Base-by-base conservation (phyloP, 2,888 invertebrate genomes). In the Tubiluchus corallicola region DNA sequence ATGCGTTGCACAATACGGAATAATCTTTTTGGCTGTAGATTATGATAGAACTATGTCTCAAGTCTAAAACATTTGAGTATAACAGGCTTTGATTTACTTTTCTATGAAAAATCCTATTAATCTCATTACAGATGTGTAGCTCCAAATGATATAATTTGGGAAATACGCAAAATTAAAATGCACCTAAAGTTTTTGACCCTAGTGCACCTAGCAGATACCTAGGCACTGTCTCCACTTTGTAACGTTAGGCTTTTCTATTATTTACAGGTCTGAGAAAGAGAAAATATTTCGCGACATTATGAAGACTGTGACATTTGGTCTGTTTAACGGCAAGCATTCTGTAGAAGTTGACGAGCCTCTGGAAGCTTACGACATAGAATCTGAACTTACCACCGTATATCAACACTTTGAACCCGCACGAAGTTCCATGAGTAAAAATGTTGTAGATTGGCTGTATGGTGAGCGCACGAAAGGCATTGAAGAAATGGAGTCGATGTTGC, bases 391-490 rank as follows among this genome's bases (percentile, higher is more conserved):
- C 55, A 76, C 79, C 1, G 77, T 85, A 51, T 78, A 81, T 38
- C 82, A 82, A 62, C 74, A 77, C 48, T 87, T 83, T 60, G 78
- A 81, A 57, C 80, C 82, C 0, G 76, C 76, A 53, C 72, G 75
- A 0, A 73, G 79, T 2, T 76, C 77, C 4, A 71, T 83, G 38
- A 74, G 80, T 49, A 80, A 83, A 63, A 78, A 80, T 55, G 70
- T 85, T 17, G 79, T 83, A 73, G 83, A 83, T 2, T 82, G 83
- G 62, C 77, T 87, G 57, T 77, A 78, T 52, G 84, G 85, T 16
- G 76, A 83, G 16, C 71, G 59, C 1, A 80, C 81, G 57, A 74
- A 81, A 48, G 87, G 87, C 0, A 67, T 84, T 17, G 84, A 87
- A 62, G 79, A 81, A 3, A 83, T 82, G 41, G 88, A 88, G 60